Base-by-base conservation (phyloP, 2,888 invertebrate species). In the Cerastoderma edule region DNA sequence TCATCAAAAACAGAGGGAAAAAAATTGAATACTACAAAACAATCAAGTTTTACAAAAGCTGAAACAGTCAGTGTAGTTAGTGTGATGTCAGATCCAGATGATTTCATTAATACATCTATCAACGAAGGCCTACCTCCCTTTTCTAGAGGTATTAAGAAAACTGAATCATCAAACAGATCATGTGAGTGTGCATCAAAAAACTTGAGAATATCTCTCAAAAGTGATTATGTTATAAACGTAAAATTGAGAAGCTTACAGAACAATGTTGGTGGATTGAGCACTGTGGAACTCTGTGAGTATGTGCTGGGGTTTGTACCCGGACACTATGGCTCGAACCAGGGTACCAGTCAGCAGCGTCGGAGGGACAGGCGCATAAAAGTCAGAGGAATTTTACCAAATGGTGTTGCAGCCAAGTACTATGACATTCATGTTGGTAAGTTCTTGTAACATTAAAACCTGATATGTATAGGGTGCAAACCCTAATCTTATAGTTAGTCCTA, bases 401-500 rank as follows among this genome's bases (percentile, higher is more conserved):
- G 84, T 30, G 75, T 83, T n/a, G 75, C 85, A 24, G 78, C 83
- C 8, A 87, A 77, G 72, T 71, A 80, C 16, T 56, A 75, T 32
- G 77, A 85, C 44, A 80, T 87, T 30, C 76, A 78, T 72, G 81
- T 84, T 73, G 85, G 87, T 87, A 74, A 67, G 80, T 75, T n/a
- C n/a, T n/a, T n/a, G n/a, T n/a, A n/a, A n/a, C n/a, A n/a, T n/a
- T n/a, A n/a, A n/a, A n/a, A n/a, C n/a, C n/a, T n/a, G n/a, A n/a
- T n/a, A n/a, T n/a, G n/a, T n/a, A n/a, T n/a, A n/a, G n/a, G n/a
- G n/a, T n/a, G n/a, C n/a, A n/a, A n/a, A n/a, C n/a, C n/a, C n/a
- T n/a, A n/a, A n/a, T n/a, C n/a, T n/a, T n/a, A n/a, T n/a, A n/a
- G n/a, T n/a, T n/a, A n/a, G n/a, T n/a, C n/a, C n/a, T n/a, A n/a